phyloP scores from a whole-genome alignment of 2,888 invertebrate species.

The Hypomecis atomaria region DNA sequence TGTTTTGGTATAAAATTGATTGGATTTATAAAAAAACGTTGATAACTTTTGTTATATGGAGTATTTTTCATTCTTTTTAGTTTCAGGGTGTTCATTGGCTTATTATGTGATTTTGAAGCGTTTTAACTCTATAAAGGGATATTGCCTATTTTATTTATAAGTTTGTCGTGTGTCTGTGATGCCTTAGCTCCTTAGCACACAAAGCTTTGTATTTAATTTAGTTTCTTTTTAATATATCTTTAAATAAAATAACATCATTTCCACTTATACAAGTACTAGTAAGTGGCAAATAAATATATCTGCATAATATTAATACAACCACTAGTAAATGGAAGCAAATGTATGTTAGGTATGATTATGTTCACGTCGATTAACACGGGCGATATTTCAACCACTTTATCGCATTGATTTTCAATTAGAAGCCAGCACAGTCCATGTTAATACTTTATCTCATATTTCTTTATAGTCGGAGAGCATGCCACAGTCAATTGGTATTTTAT shows the following conservation, averaged over 20 bases:
- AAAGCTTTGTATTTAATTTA: too few relatives aligned
- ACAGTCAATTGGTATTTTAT: neutral
- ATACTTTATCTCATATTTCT: conserved; percentile 27
- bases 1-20: too few relatives aligned
- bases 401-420: conserved; percentile 27
- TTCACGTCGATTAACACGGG: conserved; percentile 17
- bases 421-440: conserved; percentile 10
- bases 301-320: neutral
- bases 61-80: neutral
- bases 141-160: too few relatives aligned
- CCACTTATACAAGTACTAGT: too few relatives aligned
- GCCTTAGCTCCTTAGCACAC: too few relatives aligned
- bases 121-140: too few relatives aligned
- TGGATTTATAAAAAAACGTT: too few relatives aligned
- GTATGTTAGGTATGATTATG: neutral
- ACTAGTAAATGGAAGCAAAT: neutral
- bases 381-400: conserved; percentile 20
- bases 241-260: too few relatives aligned
- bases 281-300: neutral
- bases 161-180: too few relatives aligned
- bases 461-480: conserved; percentile 1
- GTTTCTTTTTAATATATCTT: too few relatives aligned
- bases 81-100: neutral
- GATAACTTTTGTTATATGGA: too few relatives aligned
- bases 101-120: too few relatives aligned